Percentiles rank a stretch among this genome's conserved stretches.
These are phyloP conservation scores for Oxyscelio sp. DNA, from an alignment of 2,888 invertebrate species.

Conservation along the genomic window DNA sequence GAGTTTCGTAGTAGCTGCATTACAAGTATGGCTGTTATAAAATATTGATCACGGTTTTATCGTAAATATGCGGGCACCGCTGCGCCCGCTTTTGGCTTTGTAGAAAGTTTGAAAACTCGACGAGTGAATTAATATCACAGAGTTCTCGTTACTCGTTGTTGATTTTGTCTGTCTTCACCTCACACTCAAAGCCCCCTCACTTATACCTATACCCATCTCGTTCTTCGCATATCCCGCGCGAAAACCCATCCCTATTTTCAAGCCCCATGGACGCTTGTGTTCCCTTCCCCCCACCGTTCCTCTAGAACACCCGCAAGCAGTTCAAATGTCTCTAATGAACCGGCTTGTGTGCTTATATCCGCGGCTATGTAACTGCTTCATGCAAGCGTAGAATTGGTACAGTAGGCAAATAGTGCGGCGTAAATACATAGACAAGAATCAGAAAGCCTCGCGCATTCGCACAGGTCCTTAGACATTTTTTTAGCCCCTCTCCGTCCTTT, in stretches of 20 bases:
- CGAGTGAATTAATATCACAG: slow-evolving; percentile 89
- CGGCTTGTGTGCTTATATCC: slow-evolving; percentile 88
- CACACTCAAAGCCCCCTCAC: slow-evolving; percentile 66
- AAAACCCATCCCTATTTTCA: slow-evolving; percentile 76
- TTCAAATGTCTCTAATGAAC: slow-evolving; percentile 89
- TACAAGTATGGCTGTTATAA: slow-evolving; percentile 79
- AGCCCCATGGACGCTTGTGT: slow-evolving; percentile 69
- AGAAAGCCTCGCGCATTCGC: slow-evolving; percentile 39
- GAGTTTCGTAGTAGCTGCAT: slow-evolving; percentile 69
- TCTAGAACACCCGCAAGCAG: slow-evolving; percentile 82
- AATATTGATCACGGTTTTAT: slow-evolving; percentile 88
- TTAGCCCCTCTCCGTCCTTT: background rate
- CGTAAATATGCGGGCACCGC: slow-evolving; percentile 85
- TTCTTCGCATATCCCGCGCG: slow-evolving; percentile 72
- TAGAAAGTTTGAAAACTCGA: slow-evolving; percentile 89
- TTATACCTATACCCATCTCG: slow-evolving; percentile 63
- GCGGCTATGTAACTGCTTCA: slow-evolving; percentile 86
- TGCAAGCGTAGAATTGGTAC: slow-evolving; percentile 73
- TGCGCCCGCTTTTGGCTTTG: slow-evolving; percentile 85
- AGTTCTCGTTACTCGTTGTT: slow-evolving; percentile 89
- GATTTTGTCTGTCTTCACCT: slow-evolving; percentile 88
- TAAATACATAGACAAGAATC: slow-evolving; percentile 62
- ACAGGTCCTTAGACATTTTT: slow-evolving; percentile 49
- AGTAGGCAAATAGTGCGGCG: slow-evolving; percentile 71
- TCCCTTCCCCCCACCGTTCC: slow-evolving; percentile 59